Percentiles rank a stretch among this genome's conserved stretches.
These are phyloP conservation scores for Alloplasta piceator DNA, from an alignment of 2,888 invertebrate genomes.

Conservation along the genomic window DNA sequence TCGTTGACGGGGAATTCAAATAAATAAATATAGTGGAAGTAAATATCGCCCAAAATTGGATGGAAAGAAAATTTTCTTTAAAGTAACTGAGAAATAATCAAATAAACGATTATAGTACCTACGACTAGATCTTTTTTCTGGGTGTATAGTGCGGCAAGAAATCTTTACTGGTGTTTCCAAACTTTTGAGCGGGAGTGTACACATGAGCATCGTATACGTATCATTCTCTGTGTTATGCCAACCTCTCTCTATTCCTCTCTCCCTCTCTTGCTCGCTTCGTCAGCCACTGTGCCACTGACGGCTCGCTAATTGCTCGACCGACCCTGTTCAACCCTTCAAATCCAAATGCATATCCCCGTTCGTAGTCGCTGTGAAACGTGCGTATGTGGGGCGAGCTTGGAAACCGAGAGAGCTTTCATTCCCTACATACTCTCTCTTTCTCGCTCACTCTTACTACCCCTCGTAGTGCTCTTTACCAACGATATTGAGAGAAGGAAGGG, in stretches of 20 bases:
- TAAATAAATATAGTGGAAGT: too few species aligned
- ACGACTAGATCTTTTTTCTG: too few species aligned
- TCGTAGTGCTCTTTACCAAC: constrained; percentile 29
- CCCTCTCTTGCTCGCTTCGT: constrained; percentile 69
- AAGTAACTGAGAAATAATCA: too few species aligned
- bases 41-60: too few species aligned
- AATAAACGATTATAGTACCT: too few species aligned
- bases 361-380: constrained; percentile 59
- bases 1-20: too few species aligned
- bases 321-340: constrained; percentile 79
- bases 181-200: too few species aligned
- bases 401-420: constrained; percentile 36
- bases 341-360: constrained; percentile 79
- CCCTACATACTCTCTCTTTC: constrained; percentile 14
- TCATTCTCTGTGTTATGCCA: constrained; percentile 53
- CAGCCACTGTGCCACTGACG: constrained; percentile 83
- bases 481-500: constrained; percentile 59
- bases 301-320: constrained; percentile 83
- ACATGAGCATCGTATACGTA: too few species aligned
- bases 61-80: too few species aligned
- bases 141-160: too few species aligned
- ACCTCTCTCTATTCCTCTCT: constrained; percentile 20
- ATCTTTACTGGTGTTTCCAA: too few species aligned
- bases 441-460: not conserved
- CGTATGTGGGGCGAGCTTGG: constrained; percentile 22